A percentile compares a stretch with the other conserved stretches of the same genome.
phyloP scores from a whole-genome alignment of 2,113 vertebrate species.

The Ibidorhyncha struthersii region DNA sequence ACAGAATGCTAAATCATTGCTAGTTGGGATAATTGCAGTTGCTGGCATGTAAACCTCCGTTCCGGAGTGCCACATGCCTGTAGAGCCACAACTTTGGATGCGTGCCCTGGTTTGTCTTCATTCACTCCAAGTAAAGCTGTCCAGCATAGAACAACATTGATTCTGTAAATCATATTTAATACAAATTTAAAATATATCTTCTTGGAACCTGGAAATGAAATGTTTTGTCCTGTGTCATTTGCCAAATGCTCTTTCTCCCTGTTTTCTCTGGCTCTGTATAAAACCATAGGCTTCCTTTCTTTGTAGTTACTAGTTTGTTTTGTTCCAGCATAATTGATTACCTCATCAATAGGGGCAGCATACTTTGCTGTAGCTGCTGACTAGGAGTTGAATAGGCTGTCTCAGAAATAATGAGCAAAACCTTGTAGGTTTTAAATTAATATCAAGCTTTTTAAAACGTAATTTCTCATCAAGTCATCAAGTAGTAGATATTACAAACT shows the following conservation, averaged over 20 bases:
- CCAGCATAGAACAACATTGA: constrained; percentile 1
- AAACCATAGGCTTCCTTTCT: constrained; percentile 19
- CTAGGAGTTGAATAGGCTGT: constrained; percentile 17
- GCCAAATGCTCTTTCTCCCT: constrained; percentile 11
- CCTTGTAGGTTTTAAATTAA: constrained; percentile 27
- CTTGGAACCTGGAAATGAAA: constrained; percentile 13
- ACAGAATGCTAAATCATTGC: constrained; percentile 39
- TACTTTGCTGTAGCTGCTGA: constrained; percentile 43
- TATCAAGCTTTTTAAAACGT: constrained; percentile 46
- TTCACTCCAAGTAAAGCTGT: neutral
- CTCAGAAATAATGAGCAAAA: constrained; percentile 27
- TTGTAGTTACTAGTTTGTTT: constrained; percentile 37
- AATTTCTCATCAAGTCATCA: constrained; percentile 59
- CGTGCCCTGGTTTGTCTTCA: constrained; percentile 28
- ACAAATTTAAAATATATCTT: constrained; percentile 24
- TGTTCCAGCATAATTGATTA: constrained; percentile 62
- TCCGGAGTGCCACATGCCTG: constrained; percentile 35
- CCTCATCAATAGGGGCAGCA: constrained; percentile 53
- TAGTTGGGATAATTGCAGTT: constrained; percentile 41
- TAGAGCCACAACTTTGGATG: constrained; percentile 29
- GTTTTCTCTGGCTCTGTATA: neutral
- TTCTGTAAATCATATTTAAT: constrained; percentile 30
- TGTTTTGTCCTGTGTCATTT: constrained; percentile 8
- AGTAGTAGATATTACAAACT: neutral
- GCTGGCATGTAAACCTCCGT: neutral